Conservation (phyloP, 2,113 vertebrate genomes). For the Poeciliopsis occidentalis region DNA sequence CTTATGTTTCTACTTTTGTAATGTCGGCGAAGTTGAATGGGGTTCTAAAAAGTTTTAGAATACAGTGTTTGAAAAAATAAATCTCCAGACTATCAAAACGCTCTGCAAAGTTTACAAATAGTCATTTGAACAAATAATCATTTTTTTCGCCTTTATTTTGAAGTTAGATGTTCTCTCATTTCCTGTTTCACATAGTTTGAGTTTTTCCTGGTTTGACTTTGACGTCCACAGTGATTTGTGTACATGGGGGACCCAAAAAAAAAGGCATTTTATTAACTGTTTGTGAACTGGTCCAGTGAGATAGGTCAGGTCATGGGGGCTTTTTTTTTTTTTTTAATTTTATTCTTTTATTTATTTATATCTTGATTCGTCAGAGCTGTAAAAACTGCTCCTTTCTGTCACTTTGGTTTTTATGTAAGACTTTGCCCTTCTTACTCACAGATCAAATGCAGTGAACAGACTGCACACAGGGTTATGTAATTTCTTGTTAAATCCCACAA, state of each 20-base stretch:
- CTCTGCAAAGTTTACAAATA: background rate
- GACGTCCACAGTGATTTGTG: slow-evolving; percentile 1
- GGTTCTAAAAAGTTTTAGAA: too few species aligned
- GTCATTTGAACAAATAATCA: background rate
- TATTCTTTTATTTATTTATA: background rate
- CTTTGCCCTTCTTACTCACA: too few species aligned
- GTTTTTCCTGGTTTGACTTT: slow-evolving; percentile 16
- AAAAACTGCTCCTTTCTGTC: background rate
- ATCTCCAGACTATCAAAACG: too few species aligned
- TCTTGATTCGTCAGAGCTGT: background rate
- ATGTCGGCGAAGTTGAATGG: background rate
- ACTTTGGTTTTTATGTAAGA: background rate
- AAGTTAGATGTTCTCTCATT: background rate
- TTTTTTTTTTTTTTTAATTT: background rate
- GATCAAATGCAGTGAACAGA: background rate
- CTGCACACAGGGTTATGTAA: background rate
- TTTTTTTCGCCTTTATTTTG: slow-evolving; percentile 10
- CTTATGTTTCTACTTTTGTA: background rate
- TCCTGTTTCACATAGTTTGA: slow-evolving; percentile 7
- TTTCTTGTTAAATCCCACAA: background rate
- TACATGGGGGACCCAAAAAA: background rate
- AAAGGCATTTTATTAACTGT: slow-evolving; percentile 23
- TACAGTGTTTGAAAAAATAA: too few species aligned
- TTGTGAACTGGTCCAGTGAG: background rate
- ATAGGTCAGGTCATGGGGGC: background rate